These are phyloP conservation scores for Galeruca laticollis DNA, from an alignment of 2,888 invertebrate genomes.

Conservation along the genomic window DNA sequence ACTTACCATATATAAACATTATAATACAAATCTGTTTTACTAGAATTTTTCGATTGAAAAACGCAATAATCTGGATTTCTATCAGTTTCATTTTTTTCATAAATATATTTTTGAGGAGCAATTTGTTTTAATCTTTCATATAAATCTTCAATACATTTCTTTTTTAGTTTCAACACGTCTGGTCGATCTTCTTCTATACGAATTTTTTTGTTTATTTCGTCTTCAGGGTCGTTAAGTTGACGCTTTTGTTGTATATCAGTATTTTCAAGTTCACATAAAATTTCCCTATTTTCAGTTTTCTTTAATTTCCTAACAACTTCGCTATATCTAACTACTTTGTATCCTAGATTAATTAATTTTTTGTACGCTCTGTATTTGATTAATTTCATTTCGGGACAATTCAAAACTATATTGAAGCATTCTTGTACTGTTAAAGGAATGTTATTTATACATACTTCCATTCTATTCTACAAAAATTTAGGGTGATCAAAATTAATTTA, in stretches of 20 bases:
- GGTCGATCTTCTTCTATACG: slow-evolving; percentile 16
- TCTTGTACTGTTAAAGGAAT: slow-evolving; percentile 75
- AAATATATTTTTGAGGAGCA: slow-evolving; percentile 47
- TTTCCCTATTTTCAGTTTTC: slow-evolving; percentile 13
- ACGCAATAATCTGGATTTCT: slow-evolving; percentile 53
- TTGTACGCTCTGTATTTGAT: slow-evolving; percentile 58
- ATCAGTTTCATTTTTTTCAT: neutral
- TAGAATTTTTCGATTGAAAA: slow-evolving; percentile 51
- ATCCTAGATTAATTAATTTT: slow-evolving; percentile 57
- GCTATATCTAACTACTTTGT: slow-evolving; percentile 49
- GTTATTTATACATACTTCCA: slow-evolving; percentile 71
- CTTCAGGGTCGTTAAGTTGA: neutral
- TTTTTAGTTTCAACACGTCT: slow-evolving; percentile 18
- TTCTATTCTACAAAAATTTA: slow-evolving; percentile 69
- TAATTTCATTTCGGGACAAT: slow-evolving; percentile 43
- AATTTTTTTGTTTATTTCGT: slow-evolving; percentile 21
- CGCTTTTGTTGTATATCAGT: neutral
- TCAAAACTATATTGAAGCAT: slow-evolving; percentile 71
- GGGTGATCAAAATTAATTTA: neutral
- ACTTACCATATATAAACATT: slow-evolving; percentile 55
- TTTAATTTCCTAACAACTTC: slow-evolving; percentile 35
- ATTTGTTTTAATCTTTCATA: slow-evolving; percentile 50
- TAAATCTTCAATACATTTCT: slow-evolving; percentile 42
- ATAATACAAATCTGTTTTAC: slow-evolving; percentile 49
- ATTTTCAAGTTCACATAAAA: slow-evolving; percentile 14